Conservation (phyloP, 2,113 vertebrate genomes). For the Sorex araneus region DNA sequence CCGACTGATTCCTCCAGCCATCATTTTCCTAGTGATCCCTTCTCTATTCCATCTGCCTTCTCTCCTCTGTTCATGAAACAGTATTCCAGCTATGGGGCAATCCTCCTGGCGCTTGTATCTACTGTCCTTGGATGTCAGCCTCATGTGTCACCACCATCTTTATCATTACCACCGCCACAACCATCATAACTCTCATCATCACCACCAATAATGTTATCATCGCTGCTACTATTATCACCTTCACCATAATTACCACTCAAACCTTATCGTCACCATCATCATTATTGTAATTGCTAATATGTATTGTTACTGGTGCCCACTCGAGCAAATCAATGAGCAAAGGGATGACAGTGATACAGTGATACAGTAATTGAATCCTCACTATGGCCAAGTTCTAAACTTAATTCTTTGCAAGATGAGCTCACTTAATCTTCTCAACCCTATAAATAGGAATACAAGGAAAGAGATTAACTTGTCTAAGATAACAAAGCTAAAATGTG, state of each 20-base stretch:
- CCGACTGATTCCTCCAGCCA: too few species aligned
- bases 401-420: background rate
- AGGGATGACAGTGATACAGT: too few species aligned
- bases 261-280: background rate
- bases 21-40: too few species aligned
- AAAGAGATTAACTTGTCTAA: background rate
- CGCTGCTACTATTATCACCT: background rate
- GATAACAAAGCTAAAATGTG: background rate
- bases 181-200: background rate
- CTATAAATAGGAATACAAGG: background rate
- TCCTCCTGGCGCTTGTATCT: too few species aligned
- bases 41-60: too few species aligned
- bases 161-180: background rate
- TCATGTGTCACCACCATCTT: too few species aligned
- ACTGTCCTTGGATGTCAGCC: too few species aligned
- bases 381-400: background rate
- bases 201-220: background rate
- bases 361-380: too few species aligned
- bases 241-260: background rate
- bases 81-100: too few species aligned
- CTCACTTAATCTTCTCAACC: background rate
- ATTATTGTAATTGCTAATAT: background rate
- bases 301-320: too few species aligned
- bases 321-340: too few species aligned
- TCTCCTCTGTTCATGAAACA: too few species aligned